These are phyloP conservation scores for Calephelis nemesis DNA, from an alignment of 1,140 invertebrate genomes.

Conservation along the genomic window DNA sequence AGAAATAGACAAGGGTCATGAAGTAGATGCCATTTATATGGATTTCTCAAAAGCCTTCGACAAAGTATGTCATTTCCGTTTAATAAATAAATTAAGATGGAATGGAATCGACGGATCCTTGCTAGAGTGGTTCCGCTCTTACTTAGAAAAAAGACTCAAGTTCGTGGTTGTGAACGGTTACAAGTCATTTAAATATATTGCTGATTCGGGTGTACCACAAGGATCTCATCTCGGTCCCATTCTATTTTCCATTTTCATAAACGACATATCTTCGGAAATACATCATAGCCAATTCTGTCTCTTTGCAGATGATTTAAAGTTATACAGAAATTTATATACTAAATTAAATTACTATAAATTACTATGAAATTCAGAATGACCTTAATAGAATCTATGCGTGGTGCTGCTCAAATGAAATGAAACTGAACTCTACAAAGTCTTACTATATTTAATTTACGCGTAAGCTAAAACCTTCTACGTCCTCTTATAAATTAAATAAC, in stretches of 20 bases:
- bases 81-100: conserved; percentile 23
- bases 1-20: conserved; percentile 17
- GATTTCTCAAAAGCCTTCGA: too few relatives aligned
- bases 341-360: too few relatives aligned
- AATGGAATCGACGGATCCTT: conserved; percentile 18
- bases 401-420: neutral
- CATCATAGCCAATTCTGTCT: too few relatives aligned
- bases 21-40: too few relatives aligned
- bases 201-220: too few relatives aligned
- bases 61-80: conserved; percentile 12
- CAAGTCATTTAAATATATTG: too few relatives aligned
- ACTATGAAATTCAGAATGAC: neutral
- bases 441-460: neutral
- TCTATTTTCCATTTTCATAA: neutral
- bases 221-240: neutral
- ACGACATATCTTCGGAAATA: neutral
- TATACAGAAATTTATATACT: neutral
- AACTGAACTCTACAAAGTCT: neutral
- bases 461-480: neutral
- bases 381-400: neutral
- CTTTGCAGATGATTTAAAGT: neutral
- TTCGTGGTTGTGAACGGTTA: conserved; percentile 16
- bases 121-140: conserved; percentile 6
- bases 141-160: neutral
- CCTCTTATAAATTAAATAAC: neutral